These are phyloP conservation scores for Sigmodon hispidus DNA, from an alignment of 2,113 vertebrate species.

Conservation along the genomic window DNA sequence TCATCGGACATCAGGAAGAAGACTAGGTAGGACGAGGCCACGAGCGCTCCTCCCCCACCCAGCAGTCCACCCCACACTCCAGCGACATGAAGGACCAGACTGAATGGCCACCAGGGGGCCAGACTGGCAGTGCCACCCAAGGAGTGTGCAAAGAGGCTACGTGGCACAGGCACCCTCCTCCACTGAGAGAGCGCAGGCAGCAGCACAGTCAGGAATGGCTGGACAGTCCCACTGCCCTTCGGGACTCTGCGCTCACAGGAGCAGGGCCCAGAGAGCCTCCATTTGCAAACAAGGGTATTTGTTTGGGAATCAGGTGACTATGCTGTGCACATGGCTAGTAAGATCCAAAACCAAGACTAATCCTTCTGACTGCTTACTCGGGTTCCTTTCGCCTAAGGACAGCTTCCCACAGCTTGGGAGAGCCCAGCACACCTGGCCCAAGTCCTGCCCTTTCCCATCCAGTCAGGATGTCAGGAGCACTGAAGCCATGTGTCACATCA, in stretches of 20 bases:
- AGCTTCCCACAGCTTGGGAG: neutral
- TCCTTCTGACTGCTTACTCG: neutral
- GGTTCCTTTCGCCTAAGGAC: neutral
- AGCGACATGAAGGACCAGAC: neutral
- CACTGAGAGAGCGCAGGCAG: neutral
- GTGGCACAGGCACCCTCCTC: neutral
- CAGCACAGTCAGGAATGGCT: neutral
- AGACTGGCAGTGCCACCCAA: neutral
- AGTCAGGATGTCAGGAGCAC: neutral
- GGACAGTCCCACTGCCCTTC: neutral
- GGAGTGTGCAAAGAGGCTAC: neutral
- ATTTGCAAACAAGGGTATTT: neutral
- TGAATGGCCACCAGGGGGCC: slow-evolving; percentile 45
- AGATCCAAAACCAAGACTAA: neutral
- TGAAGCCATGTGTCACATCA: neutral
- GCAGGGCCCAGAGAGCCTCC: neutral
- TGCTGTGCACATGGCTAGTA: neutral
- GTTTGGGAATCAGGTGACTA: neutral
- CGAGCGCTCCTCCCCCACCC: neutral
- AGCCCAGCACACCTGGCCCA: neutral
- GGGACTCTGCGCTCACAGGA: neutral
- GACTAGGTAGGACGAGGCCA: neutral
- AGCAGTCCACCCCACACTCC: neutral
- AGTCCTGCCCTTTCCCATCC: neutral
- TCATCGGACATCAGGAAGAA: neutral